A percentile compares a stretch with the other conserved stretches of the same genome.
These are phyloP conservation scores for Drosophila kokeensis DNA, from an alignment of 2,888 invertebrate species.

Conservation along the genomic window DNA sequence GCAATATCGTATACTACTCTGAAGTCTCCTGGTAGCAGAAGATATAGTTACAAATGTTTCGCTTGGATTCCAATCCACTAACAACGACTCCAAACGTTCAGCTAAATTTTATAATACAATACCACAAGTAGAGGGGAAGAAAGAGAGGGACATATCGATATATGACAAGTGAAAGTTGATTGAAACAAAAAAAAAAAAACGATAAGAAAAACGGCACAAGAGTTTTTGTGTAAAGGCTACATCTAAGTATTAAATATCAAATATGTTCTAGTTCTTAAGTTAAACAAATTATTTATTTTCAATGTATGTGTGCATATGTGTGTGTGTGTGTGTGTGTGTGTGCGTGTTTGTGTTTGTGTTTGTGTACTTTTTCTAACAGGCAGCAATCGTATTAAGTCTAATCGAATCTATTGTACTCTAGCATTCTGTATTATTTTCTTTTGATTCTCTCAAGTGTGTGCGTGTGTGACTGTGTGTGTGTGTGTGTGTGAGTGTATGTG, in stretches of 20 bases:
- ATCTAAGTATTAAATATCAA: slow-evolving; percentile 78
- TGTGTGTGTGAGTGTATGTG: neutral
- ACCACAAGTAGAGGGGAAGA: slow-evolving; percentile 6
- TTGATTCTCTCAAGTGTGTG: slow-evolving; percentile 2
- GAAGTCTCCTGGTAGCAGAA: slow-evolving; percentile 64
- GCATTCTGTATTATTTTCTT: slow-evolving; percentile 43
- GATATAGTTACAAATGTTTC: slow-evolving; percentile 53
- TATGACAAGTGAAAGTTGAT: slow-evolving; percentile 10
- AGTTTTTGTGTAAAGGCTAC: slow-evolving; percentile 63
- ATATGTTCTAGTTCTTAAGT: slow-evolving; percentile 72
- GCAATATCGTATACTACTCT: slow-evolving; percentile 20
- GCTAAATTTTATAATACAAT: slow-evolving; percentile 13
- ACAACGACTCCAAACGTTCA: slow-evolving; percentile 20
- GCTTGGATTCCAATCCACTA: slow-evolving; percentile 66
- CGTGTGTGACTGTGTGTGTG: neutral
- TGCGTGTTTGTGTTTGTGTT: slow-evolving; percentile 6
- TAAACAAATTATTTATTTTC: slow-evolving; percentile 72
- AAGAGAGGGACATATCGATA: slow-evolving; percentile 6
- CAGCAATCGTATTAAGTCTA: slow-evolving; percentile 13
- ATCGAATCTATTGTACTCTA: slow-evolving; percentile 17
- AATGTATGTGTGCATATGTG: slow-evolving; percentile 18
- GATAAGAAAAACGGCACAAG: slow-evolving; percentile 25
- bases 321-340: neutral
- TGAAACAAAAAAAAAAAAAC: slow-evolving; percentile 1
- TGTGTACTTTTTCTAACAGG: slow-evolving; percentile 6